phyloP scores from a whole-genome alignment of 1,140 invertebrate genomes.

The Laodelphax striatellus region DNA sequence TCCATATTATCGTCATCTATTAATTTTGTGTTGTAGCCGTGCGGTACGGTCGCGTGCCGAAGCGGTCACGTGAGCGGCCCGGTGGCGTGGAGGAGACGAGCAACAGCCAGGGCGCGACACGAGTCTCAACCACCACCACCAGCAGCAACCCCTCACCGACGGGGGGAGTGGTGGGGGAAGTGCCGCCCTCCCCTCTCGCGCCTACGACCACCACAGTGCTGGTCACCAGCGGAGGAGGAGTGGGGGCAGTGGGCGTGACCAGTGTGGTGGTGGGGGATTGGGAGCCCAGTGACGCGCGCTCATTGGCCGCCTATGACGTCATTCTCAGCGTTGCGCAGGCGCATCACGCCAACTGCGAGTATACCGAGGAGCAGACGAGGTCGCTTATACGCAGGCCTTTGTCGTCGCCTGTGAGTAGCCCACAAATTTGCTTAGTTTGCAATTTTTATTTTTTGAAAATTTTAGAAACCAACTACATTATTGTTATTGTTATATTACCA shows the following conservation, averaged over 20 bases:
- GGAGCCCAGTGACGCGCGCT: slow-evolving; percentile 32
- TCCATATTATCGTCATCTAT: too few relatives aligned
- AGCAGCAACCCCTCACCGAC: slow-evolving; percentile 12
- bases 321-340: slow-evolving; percentile 81
- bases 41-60: slow-evolving; percentile 89
- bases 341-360: slow-evolving; percentile 78
- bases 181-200: slow-evolving; percentile 23
- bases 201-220: slow-evolving; percentile 7
- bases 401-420: slow-evolving; percentile 47
- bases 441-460: too few relatives aligned
- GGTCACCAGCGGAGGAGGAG: slow-evolving; percentile 25
- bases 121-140: slow-evolving; percentile 28
- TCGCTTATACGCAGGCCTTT: slow-evolving; percentile 57
- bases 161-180: too few relatives aligned
- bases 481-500: too few relatives aligned
- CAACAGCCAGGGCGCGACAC: slow-evolving; percentile 6
- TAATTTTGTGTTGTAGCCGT: slow-evolving; percentile 54
- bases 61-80: slow-evolving; percentile 68
- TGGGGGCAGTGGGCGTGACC: slow-evolving; percentile 21
- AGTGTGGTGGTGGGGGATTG: slow-evolving; percentile 20
- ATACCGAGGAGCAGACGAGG: slow-evolving; percentile 74
- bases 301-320: slow-evolving; percentile 67
- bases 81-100: slow-evolving; percentile 37
- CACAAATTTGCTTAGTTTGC: not conserved
- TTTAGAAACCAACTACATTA: too few relatives aligned